Base-by-base conservation (phyloP, 2,888 invertebrate species). In the Tortricodes alternella region DNA sequence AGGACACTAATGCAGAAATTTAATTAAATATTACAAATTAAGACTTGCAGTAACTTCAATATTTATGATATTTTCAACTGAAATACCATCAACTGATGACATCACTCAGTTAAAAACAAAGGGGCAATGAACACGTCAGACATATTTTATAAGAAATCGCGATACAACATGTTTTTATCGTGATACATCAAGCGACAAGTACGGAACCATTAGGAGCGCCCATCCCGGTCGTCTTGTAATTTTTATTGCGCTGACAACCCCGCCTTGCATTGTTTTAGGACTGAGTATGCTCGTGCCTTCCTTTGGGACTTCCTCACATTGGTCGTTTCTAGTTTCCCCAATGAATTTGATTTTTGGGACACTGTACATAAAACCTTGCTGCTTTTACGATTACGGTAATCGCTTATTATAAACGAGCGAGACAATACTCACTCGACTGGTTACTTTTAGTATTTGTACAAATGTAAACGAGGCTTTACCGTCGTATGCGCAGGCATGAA, bases 191-290 rank as follows among this genome's bases (percentile, higher is more conserved):
- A 38, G 49, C 48, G 57, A 60, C 56, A 58, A 59, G 71, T 74
- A 73, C 62, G 67, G 68, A 71, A 70, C 79, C 76, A 85, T 86
- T 85, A 85, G 85, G 80, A 87, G 72, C 89, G 76, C 89, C 89
- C 87, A 84, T 89, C 83, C 80, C 80, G 78, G 73, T 68, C 73
- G 76, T 85, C 83, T 86, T 83, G 81, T 83, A 82, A 81, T 85
- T 85, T 88, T 88, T 86, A 86, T 82, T 83, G 74, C 79, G 69
- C 73, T 64, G 72, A 74, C 75, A 76, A 83, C 89, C 85, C 78
- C 86, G 76, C 89, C 89, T 83, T 75, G 75, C 82, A 88, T 89
- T 89, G 87, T 89, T 89, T 76, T 78, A 66, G 70, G 69, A 71
- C 73, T 85, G 82, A 80, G 78, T 75, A 68, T 75, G 68, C 66